Base-by-base conservation (phyloP, 2,888 invertebrate genomes). In the Quadroppia sp. region DNA sequence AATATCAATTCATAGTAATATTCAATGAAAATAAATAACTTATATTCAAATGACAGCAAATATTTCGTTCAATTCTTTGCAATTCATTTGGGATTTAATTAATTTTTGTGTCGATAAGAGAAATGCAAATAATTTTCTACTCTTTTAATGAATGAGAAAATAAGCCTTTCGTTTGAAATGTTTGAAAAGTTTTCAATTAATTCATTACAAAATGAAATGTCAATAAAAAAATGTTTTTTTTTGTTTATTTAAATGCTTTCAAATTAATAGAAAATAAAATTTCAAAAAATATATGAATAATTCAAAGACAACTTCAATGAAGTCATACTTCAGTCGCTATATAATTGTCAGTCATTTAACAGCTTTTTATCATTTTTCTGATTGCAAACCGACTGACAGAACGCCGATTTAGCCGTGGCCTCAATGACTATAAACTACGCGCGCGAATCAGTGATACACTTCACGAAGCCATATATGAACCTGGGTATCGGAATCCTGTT, bases 401-500 rank as follows among this genome's bases (percentile, higher is more conserved):
- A 91, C 83, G 95, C 95, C 0, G 97, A 97, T 82, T 85, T 98
- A 78, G 96, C 96, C 0, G 94, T 97, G 0, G 95, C 94, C 0
- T 94, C 96, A 0, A 92, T 98, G 89, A 97, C 97, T 1, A 98
- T 97, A 79, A 96, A 94, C 83, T 97, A 94, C 82, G 94, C 95
- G 0, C 84, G 97, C n/a, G 95, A 96, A 82, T 90, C 90, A 82
- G 90, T 92, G 75, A 94, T 97, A 75, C 96, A 97, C 83, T 98
- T 97, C 83, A 96, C 96, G 0, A 95, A 96, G 81, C 97, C 97
- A 0, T 97, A 96, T 83, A 94, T 97, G 91, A 96, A 96, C 82
- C 87, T 97, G 17, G 97, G 75, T 32, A 97, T 96, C 76, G 92
- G 94, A 25, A 97, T 98, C 81, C 84, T 97, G 40, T 96, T 94